Evolutionary conservation across 2,113 vertebrate species (phyloP).

Genomic region (Petromus typicus): DNA sequence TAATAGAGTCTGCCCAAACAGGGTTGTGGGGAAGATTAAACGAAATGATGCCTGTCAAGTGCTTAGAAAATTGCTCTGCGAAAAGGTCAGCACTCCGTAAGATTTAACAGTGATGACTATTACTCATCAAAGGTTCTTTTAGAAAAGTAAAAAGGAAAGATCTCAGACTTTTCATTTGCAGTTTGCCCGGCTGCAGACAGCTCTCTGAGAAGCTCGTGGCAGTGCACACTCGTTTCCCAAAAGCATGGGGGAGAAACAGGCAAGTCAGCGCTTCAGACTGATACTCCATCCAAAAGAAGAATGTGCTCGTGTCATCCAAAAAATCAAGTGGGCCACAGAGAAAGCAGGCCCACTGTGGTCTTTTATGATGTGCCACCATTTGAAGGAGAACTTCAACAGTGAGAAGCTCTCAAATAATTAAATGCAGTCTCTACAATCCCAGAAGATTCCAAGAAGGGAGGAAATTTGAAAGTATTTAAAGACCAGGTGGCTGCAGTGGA

Average conservation of each 20-base stretch:
- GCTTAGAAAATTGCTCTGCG: slow-evolving; percentile 15
- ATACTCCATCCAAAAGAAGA: neutral
- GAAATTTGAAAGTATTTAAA: neutral
- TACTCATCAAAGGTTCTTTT: neutral
- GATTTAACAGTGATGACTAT: neutral
- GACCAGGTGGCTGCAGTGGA: neutral
- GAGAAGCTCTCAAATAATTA: neutral
- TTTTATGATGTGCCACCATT: neutral
- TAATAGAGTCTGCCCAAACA: neutral
- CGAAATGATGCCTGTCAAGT: neutral
- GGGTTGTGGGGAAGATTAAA: neutral
- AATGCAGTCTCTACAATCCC: neutral
- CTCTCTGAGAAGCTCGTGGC: neutral
- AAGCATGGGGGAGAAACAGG: neutral
- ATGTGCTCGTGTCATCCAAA: neutral
- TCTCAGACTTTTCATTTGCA: neutral
- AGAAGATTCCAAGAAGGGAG: neutral
- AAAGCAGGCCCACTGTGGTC: neutral
- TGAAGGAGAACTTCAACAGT: neutral
- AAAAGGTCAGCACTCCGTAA: neutral
- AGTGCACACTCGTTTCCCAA: neutral
- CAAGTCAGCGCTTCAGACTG: neutral
- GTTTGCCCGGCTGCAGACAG: neutral
- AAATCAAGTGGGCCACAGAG: neutral
- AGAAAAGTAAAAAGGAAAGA: neutral